Evolutionary conservation across 2,113 vertebrate genomes (phyloP).

Genomic region (Thunnus thynnus): DNA sequence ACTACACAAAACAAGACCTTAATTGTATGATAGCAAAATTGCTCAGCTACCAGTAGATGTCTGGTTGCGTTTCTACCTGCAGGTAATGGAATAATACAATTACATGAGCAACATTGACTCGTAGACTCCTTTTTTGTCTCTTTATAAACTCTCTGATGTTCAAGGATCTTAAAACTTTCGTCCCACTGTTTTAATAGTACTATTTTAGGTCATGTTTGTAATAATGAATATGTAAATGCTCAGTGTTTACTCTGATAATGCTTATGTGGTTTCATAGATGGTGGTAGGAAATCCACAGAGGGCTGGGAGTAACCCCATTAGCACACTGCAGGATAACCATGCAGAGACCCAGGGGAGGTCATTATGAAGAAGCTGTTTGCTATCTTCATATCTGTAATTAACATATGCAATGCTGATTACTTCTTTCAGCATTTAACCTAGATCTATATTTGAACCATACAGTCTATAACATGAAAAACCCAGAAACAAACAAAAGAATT

Average conservation of each 20-base stretch:
- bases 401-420: conserved; percentile 73
- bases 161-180: conserved; percentile 58
- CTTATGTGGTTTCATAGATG: conserved; percentile 65
- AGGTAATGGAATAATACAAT: neutral
- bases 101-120: neutral
- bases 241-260: conserved; percentile 75
- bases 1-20: neutral
- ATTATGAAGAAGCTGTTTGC: conserved; percentile 80
- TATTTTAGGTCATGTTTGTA: conserved; percentile 78
- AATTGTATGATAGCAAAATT: neutral
- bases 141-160: conserved; percentile 40
- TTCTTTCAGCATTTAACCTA: conserved; percentile 71
- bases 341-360: conserved; percentile 76
- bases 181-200: conserved; percentile 43
- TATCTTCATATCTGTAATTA: conserved; percentile 77
- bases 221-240: conserved; percentile 77
- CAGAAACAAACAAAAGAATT: conserved; percentile 39
- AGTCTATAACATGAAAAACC: neutral
- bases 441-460: conserved; percentile 50
- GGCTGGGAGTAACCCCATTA: conserved; percentile 76
- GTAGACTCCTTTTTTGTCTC: conserved; percentile 4
- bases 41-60: neutral
- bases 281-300: conserved; percentile 64
- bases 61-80: neutral
- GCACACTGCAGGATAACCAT: conserved; percentile 68